Conservation (phyloP, 2,888 invertebrate species). For the Cosmorhoe ocellata region DNA sequence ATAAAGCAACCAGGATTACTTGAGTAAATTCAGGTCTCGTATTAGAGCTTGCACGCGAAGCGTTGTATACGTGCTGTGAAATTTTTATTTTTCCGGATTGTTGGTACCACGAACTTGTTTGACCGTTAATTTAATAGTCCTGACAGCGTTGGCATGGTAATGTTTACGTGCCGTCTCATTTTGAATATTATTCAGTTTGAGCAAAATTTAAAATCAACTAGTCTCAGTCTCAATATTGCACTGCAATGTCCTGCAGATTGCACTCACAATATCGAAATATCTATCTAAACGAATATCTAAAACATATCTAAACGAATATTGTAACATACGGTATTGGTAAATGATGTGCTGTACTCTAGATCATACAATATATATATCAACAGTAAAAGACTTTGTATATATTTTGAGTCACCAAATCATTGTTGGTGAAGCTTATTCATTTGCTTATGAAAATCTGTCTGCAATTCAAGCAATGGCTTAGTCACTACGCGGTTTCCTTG, state of each 20-base stretch:
- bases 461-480: slow-evolving; percentile 58
- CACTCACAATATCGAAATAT: too few relatives aligned
- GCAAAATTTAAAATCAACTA: too few relatives aligned
- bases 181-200: too few relatives aligned
- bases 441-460: slow-evolving; percentile 44
- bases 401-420: slow-evolving; percentile 28
- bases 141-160: neutral
- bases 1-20: slow-evolving; percentile 4
- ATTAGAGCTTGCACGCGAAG: slow-evolving; percentile 51
- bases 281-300: too few relatives aligned
- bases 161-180: too few relatives aligned
- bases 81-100: slow-evolving; percentile 77
- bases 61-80: slow-evolving; percentile 66
- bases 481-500: slow-evolving; percentile 70
- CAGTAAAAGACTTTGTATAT: neutral
- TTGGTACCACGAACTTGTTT: slow-evolving; percentile 54
- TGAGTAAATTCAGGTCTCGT: slow-evolving; percentile 57
- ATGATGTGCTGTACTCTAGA: too few relatives aligned
- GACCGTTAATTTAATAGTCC: slow-evolving; percentile 62
- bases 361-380: too few relatives aligned
- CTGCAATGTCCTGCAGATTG: too few relatives aligned
- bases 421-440: slow-evolving; percentile 39
- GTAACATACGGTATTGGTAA: too few relatives aligned
- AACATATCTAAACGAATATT: neutral
- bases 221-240: too few relatives aligned